phyloP scores from a whole-genome alignment of 2,888 invertebrate species.

The Drosophila paramelanica region DNA sequence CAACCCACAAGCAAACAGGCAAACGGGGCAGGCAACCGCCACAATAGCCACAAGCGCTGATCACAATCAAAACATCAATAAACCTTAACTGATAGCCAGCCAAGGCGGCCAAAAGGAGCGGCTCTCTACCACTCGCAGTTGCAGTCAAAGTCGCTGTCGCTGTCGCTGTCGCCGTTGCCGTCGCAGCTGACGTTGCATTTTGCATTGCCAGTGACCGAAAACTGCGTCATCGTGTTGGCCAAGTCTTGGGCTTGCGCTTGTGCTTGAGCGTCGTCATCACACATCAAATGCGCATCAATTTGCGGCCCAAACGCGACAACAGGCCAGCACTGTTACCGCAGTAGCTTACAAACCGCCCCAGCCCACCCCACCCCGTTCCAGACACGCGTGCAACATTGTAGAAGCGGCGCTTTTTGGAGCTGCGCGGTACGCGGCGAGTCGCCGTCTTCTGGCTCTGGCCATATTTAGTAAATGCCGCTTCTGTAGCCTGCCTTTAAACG shows the following conservation, averaged over 20 bases:
- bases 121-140: constrained; percentile 18
- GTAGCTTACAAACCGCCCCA: not conserved
- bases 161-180: no score
- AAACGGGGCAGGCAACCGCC: constrained; percentile 8
- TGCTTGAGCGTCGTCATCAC: constrained; percentile 57
- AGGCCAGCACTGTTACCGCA: constrained; percentile 27
- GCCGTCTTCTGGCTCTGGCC: constrained; percentile 56
- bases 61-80: constrained; percentile 80
- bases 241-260: constrained; percentile 12
- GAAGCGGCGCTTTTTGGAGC: constrained; percentile 43
- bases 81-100: constrained; percentile 76
- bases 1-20: constrained; percentile 26
- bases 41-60: constrained; percentile 73
- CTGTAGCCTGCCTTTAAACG: constrained; percentile 78
- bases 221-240: constrained; percentile 45
- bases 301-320: constrained; percentile 67
- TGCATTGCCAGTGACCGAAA: constrained; percentile 50
- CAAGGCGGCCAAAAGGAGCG: constrained; percentile 36
- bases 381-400: constrained; percentile 65
- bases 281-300: constrained; percentile 77
- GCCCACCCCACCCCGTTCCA: constrained; percentile 15
- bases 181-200: constrained; percentile 30
- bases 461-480: constrained; percentile 81
- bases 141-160: not conserved
- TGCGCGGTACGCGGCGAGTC: constrained; percentile 9